These are phyloP conservation scores for Stichopus chloronotus DNA, from an alignment of 35 echinoderm and acorn worm species.

Conservation along the genomic window DNA sequence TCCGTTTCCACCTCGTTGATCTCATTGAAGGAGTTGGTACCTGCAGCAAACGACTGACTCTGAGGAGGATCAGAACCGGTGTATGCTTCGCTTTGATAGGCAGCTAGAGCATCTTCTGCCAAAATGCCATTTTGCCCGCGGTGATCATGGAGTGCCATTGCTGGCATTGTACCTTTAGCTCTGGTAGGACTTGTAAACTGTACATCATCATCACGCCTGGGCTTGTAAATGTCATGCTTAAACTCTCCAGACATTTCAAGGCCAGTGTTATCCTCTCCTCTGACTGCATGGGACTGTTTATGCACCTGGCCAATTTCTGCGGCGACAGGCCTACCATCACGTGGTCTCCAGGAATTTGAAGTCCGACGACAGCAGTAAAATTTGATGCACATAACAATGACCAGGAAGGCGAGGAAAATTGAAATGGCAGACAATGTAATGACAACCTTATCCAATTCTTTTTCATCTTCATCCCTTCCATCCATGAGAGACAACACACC, in stretches of 20 bases:
- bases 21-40: not conserved
- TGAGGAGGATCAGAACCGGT: not conserved
- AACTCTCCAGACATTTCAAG: too few relatives aligned
- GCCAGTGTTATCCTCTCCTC: not conserved
- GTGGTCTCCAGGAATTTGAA: not conserved
- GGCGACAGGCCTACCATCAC: not conserved
- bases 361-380: not conserved
- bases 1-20: not conserved
- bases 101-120: too few relatives aligned
- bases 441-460: not conserved
- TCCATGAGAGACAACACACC: too few relatives aligned
- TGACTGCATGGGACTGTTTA: not conserved
- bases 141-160: too few relatives aligned
- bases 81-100: too few relatives aligned
- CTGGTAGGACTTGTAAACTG: too few relatives aligned
- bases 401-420: not conserved
- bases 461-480: not conserved
- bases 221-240: too few relatives aligned
- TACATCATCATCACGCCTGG: too few relatives aligned
- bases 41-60: not conserved
- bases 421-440: not conserved
- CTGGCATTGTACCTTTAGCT: too few relatives aligned
- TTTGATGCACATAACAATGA: conserved; percentile 18
- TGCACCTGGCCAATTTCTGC: not conserved
- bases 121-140: too few relatives aligned